Evolutionary conservation across 1,140 invertebrate species (phyloP), one percentile per base, ranked within the genome.

Genomic region (Colletes gigas): DNA sequence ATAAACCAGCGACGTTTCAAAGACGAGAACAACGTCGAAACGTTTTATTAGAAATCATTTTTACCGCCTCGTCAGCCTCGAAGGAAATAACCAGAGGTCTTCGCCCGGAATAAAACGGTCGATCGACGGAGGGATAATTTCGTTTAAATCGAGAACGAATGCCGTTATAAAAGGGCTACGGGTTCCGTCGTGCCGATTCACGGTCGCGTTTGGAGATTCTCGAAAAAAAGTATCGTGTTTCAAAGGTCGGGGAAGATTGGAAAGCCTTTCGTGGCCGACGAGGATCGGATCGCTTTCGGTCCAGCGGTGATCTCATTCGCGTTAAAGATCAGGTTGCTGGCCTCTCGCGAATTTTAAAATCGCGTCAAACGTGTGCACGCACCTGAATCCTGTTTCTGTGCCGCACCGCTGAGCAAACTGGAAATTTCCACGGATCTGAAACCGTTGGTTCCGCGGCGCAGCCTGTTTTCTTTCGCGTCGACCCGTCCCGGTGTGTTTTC

Each of bases 391-490:
- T 62, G 84, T 87, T 83, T 81, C 69, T 70, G 77, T 87, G 59
- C 73, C 70, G 78, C 85, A 72, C 50, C 71, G 66, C 66, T 81
- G 77, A 87, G 19, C 81, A 83, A 86, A 83, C 73, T 86, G 85
- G 85, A 87, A 86, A 86, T 86, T 87, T 87, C 78, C 82, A 87
- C 47, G 81, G 74, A 81, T 55, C 47, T 17, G 10, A 41, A 0
- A 9, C 54, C n/a, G 14, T 47, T 30, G 57, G 9, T 6, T 50
- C 30, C 21, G 15, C 19, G 6, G 17, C 0, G 30, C 17, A 21
- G 15, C 12, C 19, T 62, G 6, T 72, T 62, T 67, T 67, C 63
- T 47, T 59, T n/a, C 63, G 30, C 50, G 10, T 9, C 19, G 12
- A 50, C 17, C 4, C 50, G 1, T 30, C 30, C n/a, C 8, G 7